Base-by-base conservation (phyloP, 2,888 invertebrate species). In the Plutella xylostella region DNA sequence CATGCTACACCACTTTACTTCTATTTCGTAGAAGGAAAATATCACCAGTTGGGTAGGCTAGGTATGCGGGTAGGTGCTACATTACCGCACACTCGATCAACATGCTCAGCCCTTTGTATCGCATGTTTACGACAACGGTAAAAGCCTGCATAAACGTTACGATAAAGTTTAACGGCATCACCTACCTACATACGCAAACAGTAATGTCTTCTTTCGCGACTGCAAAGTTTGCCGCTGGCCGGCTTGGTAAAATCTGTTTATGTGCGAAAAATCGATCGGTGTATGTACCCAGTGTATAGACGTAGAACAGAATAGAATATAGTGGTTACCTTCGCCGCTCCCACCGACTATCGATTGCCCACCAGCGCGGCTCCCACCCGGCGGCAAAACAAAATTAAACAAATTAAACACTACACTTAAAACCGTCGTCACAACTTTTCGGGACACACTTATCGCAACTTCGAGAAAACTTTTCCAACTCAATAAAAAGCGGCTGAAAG, bases 281-380 rank as follows among this genome's bases (percentile, higher is more conserved):
- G 14, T 14, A 19, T 17, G 11, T 5, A 34, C 25, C 38, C 19
- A 4, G n/a, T 31, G 19, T 37, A 11, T n/a, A 7, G 14, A 22
- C 5, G 19, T 28, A 40, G 18, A 28, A 12, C 17, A 28, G 14
- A 42, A 19, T 14, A 30, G 31, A 33, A 30, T 12, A 14, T 19
- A 31, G 11, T 9, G 4, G 57, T 71, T 79, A 82, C 82, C 74
- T 75, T 75, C 55, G 72, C 67, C 74, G 75, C 77, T 80, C 76
- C 76, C 74, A 71, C 72, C 73, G 72, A 68, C 74, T 80, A 80
- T 82, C 70, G 82, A 80, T 80, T 77, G 14, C 19, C 18, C 55
- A 71, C 74, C 77, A 78, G 74, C 74, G 76, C 69, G 67, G 67
- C 66, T 56, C 66, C 65, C 70, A 68, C 65, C 63, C 66, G 58